A percentile compares a stretch with the other conserved stretches of the same genome.
Evolutionary conservation across 2,797 vertebrate species (phyloP).

Genomic region (Esox masquinongy): DNA sequence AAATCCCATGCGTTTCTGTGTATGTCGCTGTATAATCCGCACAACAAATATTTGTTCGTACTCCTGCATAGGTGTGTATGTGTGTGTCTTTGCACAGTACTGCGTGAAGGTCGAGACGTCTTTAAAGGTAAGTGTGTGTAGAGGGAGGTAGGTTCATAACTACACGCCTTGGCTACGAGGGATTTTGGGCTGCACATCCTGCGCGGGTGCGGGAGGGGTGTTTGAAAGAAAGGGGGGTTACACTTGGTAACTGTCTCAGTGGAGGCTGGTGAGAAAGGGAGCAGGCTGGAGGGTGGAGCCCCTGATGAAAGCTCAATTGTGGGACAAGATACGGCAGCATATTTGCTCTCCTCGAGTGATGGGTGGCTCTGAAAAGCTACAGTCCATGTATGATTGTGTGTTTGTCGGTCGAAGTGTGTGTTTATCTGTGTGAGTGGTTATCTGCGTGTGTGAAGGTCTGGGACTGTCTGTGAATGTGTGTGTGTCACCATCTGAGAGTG

Average conservation of each 20-base stretch:
- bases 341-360: neutral
- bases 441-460: neutral
- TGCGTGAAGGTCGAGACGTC: constrained; percentile 15
- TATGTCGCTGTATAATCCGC: constrained; percentile 3
- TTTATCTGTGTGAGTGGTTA: neutral
- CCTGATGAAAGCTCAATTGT: neutral
- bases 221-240: neutral
- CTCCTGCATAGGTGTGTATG: constrained; percentile 20
- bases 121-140: constrained; percentile 40
- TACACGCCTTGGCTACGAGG: constrained; percentile 16
- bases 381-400: neutral
- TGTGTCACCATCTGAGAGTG: constrained; percentile 1
- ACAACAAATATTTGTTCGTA: constrained; percentile 4
- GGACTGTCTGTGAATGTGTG: constrained; percentile 2
- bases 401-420: neutral
- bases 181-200: constrained; percentile 13
- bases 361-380: neutral
- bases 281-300: neutral
- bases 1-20: neutral
- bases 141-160: constrained; percentile 35
- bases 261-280: neutral
- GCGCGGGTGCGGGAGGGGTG: constrained; percentile 1
- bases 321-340: neutral
- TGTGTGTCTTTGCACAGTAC: constrained; percentile 22
- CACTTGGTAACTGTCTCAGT: neutral